Base-by-base conservation (phyloP, 2,888 invertebrate genomes). In the Norana najaformis region DNA sequence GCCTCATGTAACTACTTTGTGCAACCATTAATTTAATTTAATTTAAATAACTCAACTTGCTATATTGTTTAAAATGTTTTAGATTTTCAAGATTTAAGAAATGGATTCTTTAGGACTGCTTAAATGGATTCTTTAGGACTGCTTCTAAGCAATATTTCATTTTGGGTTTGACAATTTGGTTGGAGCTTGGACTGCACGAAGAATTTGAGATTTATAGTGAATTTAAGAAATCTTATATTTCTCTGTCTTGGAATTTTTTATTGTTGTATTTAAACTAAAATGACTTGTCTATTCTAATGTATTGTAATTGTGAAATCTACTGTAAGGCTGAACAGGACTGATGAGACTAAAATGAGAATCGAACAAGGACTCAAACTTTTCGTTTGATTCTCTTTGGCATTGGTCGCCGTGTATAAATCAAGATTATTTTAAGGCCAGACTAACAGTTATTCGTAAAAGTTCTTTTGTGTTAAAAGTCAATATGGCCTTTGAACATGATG, bases 141-240 rank as follows among this genome's bases (percentile, higher is more conserved):
- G n/a, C 69, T 69, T n/a, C n/a, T 69, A 69, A 69, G 8, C 69
- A 69, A n/a, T 30, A n/a, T 16, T n/a, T n/a, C 30, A 69, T 69
- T 69, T 30, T 6, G 11, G n/a, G n/a, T n/a, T 69, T 69, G 69
- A n/a, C n/a, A 69, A 69, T 69, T 11, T 69, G 3, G 69, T 30
- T 16, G 16, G 8, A n/a, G n/a, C n/a, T n/a, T n/a, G n/a, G n/a
- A n/a, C n/a, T n/a, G n/a, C n/a, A n/a, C 30, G n/a, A 30, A 69
- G 69, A n/a, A 69, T 69, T 69, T 69, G 69, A 69, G 6, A 69
- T 69, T 30, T 69, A 69, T 69, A 69, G n/a, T 69, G 69, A 69
- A 69, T 69, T 69, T 69, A 69, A 69, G 69, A 69, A n/a, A n/a
- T 69, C n/a, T 69, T n/a, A 69, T 30, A n/a, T 69, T n/a, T 47